phyloP scores from a whole-genome alignment of 2,797 vertebrate genomes.

The Psittacula echo region DNA sequence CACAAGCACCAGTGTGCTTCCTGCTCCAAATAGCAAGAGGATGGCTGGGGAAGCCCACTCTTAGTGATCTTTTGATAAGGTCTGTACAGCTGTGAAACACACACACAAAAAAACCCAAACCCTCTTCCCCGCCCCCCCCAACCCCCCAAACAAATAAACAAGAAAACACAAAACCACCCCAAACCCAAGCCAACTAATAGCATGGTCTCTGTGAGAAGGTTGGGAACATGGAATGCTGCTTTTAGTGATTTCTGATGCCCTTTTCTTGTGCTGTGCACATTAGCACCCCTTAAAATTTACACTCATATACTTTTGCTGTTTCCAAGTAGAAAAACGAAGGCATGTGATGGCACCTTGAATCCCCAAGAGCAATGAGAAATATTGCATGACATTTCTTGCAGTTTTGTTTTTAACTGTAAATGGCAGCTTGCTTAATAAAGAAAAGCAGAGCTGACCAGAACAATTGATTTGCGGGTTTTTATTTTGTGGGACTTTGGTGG shows the following conservation, averaged over 20 bases:
- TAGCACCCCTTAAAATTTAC: background rate
- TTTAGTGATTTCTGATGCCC: background rate
- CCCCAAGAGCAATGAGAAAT: background rate
- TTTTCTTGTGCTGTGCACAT: background rate
- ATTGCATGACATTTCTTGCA: background rate
- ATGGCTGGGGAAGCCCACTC: background rate
- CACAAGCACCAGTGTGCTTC: no score
- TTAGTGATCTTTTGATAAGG: background rate
- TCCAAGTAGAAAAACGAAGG: background rate
- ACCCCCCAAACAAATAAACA: no score
- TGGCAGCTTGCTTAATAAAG: background rate
- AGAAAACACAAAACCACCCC: no score
- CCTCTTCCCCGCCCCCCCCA: background rate
- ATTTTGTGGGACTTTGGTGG: background rate
- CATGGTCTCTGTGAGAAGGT: background rate
- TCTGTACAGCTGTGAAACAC: background rate
- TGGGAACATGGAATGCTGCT: background rate
- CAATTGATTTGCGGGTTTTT: background rate
- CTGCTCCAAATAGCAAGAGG: background rate
- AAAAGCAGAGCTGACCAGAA: background rate
- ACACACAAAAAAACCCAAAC: background rate
- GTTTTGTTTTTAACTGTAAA: background rate
- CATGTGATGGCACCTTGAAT: background rate
- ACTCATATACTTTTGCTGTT: fast-evolving
- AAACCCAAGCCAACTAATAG: background rate